phyloP scores from a whole-genome alignment of 2,797 vertebrate species.

The Mionectes olivaceus region DNA sequence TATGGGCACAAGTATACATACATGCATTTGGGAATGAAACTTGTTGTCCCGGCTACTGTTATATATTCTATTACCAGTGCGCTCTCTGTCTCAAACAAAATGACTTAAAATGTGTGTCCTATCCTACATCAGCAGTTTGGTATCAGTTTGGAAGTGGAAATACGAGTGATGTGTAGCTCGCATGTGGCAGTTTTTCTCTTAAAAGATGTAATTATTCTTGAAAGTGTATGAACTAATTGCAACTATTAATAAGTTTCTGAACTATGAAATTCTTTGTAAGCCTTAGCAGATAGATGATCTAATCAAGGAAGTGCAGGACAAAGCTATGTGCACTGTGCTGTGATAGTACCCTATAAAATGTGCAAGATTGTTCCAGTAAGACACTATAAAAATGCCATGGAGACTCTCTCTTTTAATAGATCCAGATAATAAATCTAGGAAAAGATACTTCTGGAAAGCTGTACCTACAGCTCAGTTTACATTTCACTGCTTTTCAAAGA shows the following conservation, averaged over 20 bases:
- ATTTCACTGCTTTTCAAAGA: neutral
- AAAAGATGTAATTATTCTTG: neutral
- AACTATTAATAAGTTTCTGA: neutral
- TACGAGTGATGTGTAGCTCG: fast-evolving
- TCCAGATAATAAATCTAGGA: neutral
- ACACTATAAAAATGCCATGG: neutral
- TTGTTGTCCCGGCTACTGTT: neutral
- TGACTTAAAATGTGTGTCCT: neutral
- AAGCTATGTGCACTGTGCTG: neutral
- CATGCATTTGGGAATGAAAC: neutral
- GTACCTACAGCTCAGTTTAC: neutral
- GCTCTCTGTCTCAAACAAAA: neutral
- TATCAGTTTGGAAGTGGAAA: neutral
- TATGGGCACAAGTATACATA: neutral
- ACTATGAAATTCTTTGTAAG: neutral
- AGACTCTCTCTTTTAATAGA: neutral
- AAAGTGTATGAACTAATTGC: neutral
- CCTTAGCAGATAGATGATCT: neutral
- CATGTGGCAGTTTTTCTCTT: neutral
- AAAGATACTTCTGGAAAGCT: neutral
- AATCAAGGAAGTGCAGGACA: neutral
- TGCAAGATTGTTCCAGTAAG: neutral
- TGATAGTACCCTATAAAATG: neutral
- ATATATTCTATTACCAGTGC: fast-evolving
- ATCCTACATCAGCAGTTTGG: neutral